These are phyloP conservation scores for Bovichtus diacanthus DNA, from an alignment of 2,797 vertebrate species.

Conservation along the genomic window DNA sequence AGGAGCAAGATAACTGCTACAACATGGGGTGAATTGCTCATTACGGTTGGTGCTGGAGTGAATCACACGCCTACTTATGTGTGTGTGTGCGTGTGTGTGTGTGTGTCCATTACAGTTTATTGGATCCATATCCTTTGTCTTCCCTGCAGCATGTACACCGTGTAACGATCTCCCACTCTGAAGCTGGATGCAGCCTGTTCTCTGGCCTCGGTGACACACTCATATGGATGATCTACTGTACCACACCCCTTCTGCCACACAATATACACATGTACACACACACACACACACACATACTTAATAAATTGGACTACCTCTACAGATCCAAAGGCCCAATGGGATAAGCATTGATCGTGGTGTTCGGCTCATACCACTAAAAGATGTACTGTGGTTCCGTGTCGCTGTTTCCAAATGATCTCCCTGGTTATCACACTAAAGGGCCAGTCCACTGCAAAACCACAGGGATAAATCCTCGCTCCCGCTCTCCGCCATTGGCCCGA, in stretches of 20 bases:
- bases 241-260: conserved; percentile 11
- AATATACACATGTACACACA: conserved; percentile 1
- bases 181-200: conserved; percentile 24
- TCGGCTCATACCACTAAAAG: conserved; percentile 66
- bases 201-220: conserved; percentile 22
- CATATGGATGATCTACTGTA: conserved; percentile 38
- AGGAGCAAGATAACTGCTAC: conserved; percentile 46
- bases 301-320: conserved; percentile 59
- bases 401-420: conserved; percentile 66
- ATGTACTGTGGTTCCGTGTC: conserved; percentile 37
- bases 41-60: conserved; percentile 44
- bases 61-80: conserved; percentile 21
- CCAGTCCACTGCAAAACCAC: conserved; percentile 58
- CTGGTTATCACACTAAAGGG: conserved; percentile 64
- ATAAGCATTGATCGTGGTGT: conserved; percentile 72
- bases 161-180: conserved; percentile 57
- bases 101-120: conserved; percentile 32
- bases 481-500: conserved; percentile 37
- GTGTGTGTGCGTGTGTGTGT: conserved; percentile 24
- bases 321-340: conserved; percentile 49
- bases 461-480: conserved; percentile 57
- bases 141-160: conserved; percentile 50
- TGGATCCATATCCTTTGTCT: conserved; percentile 50
- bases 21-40: conserved; percentile 46
- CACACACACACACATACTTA: conserved; percentile 28